Conservation (phyloP, 2,888 invertebrate genomes). For the Tridacna gigas region DNA sequence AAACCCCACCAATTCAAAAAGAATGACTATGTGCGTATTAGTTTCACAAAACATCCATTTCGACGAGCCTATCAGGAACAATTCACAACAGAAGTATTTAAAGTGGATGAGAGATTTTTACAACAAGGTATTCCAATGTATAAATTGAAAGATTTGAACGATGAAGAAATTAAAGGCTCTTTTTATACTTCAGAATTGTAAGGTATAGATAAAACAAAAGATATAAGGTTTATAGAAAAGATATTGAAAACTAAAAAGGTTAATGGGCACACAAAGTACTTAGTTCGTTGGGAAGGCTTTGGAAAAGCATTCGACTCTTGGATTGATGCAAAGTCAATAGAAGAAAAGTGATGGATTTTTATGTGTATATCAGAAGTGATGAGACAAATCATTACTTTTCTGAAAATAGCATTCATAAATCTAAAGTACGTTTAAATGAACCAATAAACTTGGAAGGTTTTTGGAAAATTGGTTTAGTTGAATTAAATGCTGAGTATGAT, state of each 20-base stretch:
- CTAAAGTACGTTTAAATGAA: not conserved
- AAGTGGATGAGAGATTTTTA: conserved; percentile 6
- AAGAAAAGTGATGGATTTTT: conserved; percentile 32
- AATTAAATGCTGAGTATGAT: not conserved
- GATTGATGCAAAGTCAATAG: conserved; percentile 17
- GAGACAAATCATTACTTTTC: not conserved
- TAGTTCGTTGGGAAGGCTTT: conserved; percentile 24
- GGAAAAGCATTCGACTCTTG: conserved; percentile 19
- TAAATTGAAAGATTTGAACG: conserved; percentile 25
- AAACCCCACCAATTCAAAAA: conserved; percentile 20
- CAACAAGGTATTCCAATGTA: conserved; percentile 35
- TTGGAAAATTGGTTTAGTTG: conserved; percentile 4
- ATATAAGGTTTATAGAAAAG: conserved; percentile 38
- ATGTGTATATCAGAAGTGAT: conserved; percentile 19
- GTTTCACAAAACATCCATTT: conserved; percentile 51
- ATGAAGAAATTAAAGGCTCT: conserved; percentile 32
- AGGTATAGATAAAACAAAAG: conserved; percentile 27
- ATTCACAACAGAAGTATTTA: conserved; percentile 51
- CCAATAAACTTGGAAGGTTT: conserved; percentile 10
- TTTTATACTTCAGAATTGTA: conserved; percentile 39
- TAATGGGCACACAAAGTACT: conserved; percentile 7
- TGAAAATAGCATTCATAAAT: not conserved
- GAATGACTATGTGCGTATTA: conserved; percentile 35
- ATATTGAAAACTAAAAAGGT: conserved; percentile 27
- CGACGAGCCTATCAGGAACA: conserved; percentile 50